These are phyloP conservation scores for Pteromalus puparum DNA, from an alignment of 1,140 invertebrate species.

Conservation along the genomic window DNA sequence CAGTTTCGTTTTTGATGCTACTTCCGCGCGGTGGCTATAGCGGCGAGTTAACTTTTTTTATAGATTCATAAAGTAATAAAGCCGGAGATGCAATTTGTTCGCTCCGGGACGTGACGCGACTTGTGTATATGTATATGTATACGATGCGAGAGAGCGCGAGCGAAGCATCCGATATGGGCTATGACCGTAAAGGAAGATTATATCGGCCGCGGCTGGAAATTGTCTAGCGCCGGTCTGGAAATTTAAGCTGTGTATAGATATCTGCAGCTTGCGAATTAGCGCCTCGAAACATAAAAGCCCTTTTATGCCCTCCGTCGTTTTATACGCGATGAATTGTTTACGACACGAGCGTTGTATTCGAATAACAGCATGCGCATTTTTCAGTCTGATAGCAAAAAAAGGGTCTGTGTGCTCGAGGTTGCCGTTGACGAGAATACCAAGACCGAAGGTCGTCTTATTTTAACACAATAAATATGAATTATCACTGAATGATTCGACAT, in stretches of 20 bases:
- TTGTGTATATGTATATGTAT: background rate
- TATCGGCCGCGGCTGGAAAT: background rate
- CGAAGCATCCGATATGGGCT: background rate
- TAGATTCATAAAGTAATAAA: constrained; percentile 37
- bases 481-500: too few relatives aligned
- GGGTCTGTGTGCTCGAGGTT: too few relatives aligned
- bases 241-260: background rate
- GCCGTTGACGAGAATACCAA: too few relatives aligned
- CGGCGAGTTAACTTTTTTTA: constrained; percentile 11
- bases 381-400: background rate
- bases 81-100: constrained; percentile 23
- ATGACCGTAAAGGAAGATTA: constrained; percentile 26
- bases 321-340: constrained; percentile 14
- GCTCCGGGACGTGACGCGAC: constrained; percentile 9
- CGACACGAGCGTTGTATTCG: background rate
- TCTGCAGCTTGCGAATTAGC: background rate
- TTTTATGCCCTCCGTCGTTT: background rate
- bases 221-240: constrained; percentile 28
- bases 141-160: too few relatives aligned
- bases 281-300: background rate
- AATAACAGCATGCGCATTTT: background rate
- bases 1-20: constrained; percentile 10
- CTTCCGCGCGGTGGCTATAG: background rate
- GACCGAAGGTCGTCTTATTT: too few relatives aligned
- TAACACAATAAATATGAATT: too few relatives aligned